Evolutionary conservation across 2,797 vertebrate species (phyloP).

Genomic region (Aldrovandia affinis): DNA sequence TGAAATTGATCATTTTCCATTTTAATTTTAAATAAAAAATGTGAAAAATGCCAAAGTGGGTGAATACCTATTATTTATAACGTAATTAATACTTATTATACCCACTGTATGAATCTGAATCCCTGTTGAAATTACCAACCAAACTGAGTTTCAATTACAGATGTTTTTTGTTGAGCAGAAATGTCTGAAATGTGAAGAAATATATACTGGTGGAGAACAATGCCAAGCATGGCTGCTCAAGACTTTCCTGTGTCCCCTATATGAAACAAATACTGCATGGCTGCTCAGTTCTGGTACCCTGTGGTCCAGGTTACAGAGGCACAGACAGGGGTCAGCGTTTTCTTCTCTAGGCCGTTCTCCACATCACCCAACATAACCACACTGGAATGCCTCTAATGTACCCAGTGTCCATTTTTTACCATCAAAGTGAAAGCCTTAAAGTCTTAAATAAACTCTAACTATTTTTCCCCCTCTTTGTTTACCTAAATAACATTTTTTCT

Average conservation of each 20-base stretch:
- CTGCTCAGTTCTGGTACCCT: neutral
- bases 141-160: neutral
- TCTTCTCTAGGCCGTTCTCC: neutral
- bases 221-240: neutral
- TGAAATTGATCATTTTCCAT: too few relatives aligned
- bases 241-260: too few relatives aligned
- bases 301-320: neutral
- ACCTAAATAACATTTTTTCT: neutral
- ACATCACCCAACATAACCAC: neutral
- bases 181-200: neutral
- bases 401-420: neutral
- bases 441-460: neutral
- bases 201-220: neutral
- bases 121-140: neutral
- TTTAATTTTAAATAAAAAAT: too few relatives aligned
- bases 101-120: neutral
- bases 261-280: too few relatives aligned
- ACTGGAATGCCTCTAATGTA: neutral
- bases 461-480: neutral
- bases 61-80: too few relatives aligned
- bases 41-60: too few relatives aligned
- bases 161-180: neutral
- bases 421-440: neutral
- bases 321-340: neutral
- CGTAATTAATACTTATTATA: too few relatives aligned